These are phyloP conservation scores for Isichthys henryi DNA, from an alignment of 2,113 vertebrate genomes.

Conservation along the genomic window DNA sequence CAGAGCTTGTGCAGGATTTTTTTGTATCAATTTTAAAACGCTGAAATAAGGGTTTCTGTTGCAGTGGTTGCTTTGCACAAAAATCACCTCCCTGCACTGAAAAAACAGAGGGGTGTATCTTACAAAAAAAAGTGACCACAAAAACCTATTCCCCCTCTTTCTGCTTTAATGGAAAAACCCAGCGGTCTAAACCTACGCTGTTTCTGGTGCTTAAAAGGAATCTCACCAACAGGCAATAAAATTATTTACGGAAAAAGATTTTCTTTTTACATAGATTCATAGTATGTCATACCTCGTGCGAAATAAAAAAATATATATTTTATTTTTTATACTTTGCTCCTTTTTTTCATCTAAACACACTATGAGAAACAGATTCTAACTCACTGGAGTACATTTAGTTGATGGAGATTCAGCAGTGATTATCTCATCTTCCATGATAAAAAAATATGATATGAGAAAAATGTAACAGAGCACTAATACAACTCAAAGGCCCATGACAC, in stretches of 20 bases:
- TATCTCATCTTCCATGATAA: background rate
- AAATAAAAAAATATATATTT: background rate
- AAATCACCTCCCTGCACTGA: constrained; percentile 49
- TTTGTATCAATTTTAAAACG: constrained; percentile 30
- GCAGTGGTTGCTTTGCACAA: constrained; percentile 59
- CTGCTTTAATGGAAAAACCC: constrained; percentile 73
- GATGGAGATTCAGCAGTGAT: background rate
- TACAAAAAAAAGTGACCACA: constrained; percentile 54
- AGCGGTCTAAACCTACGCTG: constrained; percentile 44
- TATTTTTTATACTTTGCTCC: background rate
- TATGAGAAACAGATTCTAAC: background rate
- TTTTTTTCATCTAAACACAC: background rate
- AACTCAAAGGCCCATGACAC: background rate
- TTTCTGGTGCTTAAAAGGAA: constrained; percentile 62
- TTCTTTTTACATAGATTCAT: background rate
- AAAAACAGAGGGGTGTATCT: constrained; percentile 64
- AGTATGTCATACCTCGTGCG: background rate
- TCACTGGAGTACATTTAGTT: background rate
- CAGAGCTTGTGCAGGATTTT: constrained; percentile 43
- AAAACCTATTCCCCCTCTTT: constrained; percentile 61
- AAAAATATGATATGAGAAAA: background rate
- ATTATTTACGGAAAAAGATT: background rate
- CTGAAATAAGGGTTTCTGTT: constrained; percentile 53
- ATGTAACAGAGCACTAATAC: background rate
- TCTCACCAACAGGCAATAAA: constrained; percentile 40